Conservation (phyloP, 2,113 vertebrate genomes). For the Corvus cornix region DNA sequence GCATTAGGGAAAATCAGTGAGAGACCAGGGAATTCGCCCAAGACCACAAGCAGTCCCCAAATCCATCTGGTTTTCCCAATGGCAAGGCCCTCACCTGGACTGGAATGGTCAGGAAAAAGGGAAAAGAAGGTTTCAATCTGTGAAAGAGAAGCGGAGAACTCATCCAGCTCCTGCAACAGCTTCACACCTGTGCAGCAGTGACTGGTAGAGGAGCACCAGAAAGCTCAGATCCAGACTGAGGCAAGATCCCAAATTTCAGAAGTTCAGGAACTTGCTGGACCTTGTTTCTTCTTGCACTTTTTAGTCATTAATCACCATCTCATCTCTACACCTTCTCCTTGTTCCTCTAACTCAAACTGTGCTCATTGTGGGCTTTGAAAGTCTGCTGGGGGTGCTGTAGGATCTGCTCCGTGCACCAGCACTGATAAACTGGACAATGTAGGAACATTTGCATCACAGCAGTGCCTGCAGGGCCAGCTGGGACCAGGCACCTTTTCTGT, state of each 20-base stretch:
- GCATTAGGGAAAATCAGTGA: background rate
- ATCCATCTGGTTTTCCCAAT: accelerated
- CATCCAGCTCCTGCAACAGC: background rate
- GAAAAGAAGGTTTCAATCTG: background rate
- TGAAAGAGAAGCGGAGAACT: background rate
- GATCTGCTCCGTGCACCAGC: background rate
- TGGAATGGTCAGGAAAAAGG: background rate
- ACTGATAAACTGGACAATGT: background rate
- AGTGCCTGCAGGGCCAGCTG: background rate
- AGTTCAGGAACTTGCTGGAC: background rate
- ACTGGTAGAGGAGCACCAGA: background rate
- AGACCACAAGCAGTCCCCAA: background rate
- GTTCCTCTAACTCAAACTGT: background rate
- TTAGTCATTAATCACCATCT: background rate
- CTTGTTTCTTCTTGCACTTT: background rate
- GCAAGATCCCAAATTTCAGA: background rate
- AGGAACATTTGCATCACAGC: background rate
- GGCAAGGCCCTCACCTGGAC: background rate
- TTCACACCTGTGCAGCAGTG: accelerated
- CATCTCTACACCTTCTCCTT: background rate
- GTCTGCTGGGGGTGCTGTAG: background rate
- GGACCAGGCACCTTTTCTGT: background rate
- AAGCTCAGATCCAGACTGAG: background rate
- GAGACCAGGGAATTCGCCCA: background rate
- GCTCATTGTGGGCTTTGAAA: background rate